Base-by-base conservation (phyloP, 2,888 invertebrate genomes). In the Geophilus truncorum region DNA sequence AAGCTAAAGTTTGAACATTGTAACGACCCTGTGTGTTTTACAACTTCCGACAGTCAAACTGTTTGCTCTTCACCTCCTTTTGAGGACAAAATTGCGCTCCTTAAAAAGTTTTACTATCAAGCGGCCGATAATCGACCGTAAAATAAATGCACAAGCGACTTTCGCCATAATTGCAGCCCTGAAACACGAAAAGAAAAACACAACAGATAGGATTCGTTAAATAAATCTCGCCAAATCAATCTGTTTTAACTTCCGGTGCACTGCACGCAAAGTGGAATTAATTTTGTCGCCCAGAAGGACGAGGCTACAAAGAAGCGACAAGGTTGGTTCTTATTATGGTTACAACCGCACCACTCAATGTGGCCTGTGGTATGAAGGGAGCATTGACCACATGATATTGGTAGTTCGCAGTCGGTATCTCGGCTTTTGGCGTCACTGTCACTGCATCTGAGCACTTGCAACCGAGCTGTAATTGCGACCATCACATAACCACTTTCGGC, bases 1-100 rank as follows among this genome's bases (percentile, higher is more conserved):
- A 4, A 62, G 62, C 62, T 62, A 62, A 62, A 62, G 25, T 62
- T 62, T 62, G 62, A 62, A 62, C 62, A 62, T 62, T 62, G 62
- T 62, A 62, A 62, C 62, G 62, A 62, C 62, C 62, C 12, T 62
- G 62, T 25, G 25, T 62, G 62, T 62, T 62, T 62, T 62, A 62
- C 9, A 62, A 62, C 62, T 62, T 62, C 62, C 62, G 62, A 23
- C 62, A 62, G 62, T 62, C 62, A 62, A 62, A 62, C 15, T 25
- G 25, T 62, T 62, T 62, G 62, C 62, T 62, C 62, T 62, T 62
- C 62, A 62, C 62, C 62, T 62, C 62, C 28, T 62, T 62, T 23
- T 62, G 62, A 25, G 62, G 62, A 28, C 23, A 62, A 62, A 62
- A 62, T 62, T 23, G 62, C 25, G 4, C 21, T 62, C 62, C 9